Conservation (phyloP, 35 echinoderm and acorn worm genomes). For the Acanthaster planci region DNA sequence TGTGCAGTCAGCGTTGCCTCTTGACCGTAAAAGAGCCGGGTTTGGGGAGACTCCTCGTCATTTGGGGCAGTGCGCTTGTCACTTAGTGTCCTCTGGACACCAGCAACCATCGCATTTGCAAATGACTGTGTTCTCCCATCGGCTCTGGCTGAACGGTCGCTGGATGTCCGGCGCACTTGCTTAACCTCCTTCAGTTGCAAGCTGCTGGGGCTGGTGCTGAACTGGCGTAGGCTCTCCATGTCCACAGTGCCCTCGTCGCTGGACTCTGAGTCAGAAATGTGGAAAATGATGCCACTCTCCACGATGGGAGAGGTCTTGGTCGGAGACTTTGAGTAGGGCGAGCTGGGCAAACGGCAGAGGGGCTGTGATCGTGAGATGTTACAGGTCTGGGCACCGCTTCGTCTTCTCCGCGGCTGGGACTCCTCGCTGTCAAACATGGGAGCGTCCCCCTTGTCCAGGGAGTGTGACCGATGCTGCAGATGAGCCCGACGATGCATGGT, state of each 20-base stretch:
- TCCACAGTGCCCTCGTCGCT: constrained; percentile 65
- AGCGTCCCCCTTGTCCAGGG: constrained; percentile 30
- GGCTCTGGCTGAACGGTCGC: constrained; percentile 55
- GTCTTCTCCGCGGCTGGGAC: constrained; percentile 28
- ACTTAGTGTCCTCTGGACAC: background rate
- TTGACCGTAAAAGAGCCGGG: constrained; percentile 16
- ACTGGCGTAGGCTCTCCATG: constrained; percentile 48
- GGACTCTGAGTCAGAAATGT: constrained; percentile 57
- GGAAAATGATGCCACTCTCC: constrained; percentile 59
- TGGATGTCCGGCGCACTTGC: constrained; percentile 66
- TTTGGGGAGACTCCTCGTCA: background rate
- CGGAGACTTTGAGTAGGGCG: constrained; percentile 2
- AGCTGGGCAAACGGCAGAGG: background rate
- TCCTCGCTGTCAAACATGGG: background rate
- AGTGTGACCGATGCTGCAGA: constrained; percentile 41
- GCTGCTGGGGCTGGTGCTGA: constrained; percentile 9
- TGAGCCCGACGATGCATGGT: constrained; percentile 67
- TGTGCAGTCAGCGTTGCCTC: constrained; percentile 23
- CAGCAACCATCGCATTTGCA: background rate
- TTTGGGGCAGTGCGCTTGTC: background rate
- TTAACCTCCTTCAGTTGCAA: constrained; percentile 22
- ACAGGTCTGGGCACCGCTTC: constrained; percentile 16
- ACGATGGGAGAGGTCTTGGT: background rate
- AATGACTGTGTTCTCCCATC: constrained; percentile 14
- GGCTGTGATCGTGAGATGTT: constrained; percentile 35